Percentiles rank a stretch among this genome's conserved stretches.
Evolutionary conservation across 2,888 invertebrate species (phyloP).

Genomic region (Cantharis flavilabris): DNA sequence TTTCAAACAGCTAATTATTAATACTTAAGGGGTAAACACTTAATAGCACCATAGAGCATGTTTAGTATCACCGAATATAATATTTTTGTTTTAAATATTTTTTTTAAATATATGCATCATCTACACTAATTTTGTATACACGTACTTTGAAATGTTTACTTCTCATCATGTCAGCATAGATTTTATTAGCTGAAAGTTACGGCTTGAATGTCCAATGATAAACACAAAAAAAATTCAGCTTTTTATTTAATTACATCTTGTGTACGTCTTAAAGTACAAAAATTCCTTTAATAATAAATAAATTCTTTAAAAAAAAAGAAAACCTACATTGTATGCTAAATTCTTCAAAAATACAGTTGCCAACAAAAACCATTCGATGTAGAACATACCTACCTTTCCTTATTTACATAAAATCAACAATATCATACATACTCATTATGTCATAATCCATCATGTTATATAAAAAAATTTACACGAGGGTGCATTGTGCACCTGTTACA

Average conservation of each 20-base stretch:
- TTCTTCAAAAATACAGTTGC: constrained; percentile 13
- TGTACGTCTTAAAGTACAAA: background rate
- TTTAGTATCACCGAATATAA: background rate
- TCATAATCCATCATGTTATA: background rate
- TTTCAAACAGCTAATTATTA: background rate
- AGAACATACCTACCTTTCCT: constrained; percentile 2
- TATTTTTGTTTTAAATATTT: background rate
- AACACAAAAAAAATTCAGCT: background rate
- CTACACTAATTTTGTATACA: background rate
- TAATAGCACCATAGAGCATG: background rate
- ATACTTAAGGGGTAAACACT: background rate
- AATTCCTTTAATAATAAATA: background rate
- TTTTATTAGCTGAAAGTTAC: no score
- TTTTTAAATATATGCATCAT: background rate
- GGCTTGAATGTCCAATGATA: no score
- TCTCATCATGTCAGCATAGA: background rate
- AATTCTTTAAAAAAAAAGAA: background rate
- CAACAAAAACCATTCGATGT: constrained; percentile 22
- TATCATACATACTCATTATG: background rate
- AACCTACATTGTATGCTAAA: background rate
- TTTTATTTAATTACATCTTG: background rate
- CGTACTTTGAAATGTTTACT: background rate
- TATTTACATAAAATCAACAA: background rate
- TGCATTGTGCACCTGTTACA: constrained; percentile 43
- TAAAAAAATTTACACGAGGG: constrained; percentile 9